Evolutionary conservation across 1,140 invertebrate species (phyloP).

Genomic region (Drosophila truncata): DNA sequence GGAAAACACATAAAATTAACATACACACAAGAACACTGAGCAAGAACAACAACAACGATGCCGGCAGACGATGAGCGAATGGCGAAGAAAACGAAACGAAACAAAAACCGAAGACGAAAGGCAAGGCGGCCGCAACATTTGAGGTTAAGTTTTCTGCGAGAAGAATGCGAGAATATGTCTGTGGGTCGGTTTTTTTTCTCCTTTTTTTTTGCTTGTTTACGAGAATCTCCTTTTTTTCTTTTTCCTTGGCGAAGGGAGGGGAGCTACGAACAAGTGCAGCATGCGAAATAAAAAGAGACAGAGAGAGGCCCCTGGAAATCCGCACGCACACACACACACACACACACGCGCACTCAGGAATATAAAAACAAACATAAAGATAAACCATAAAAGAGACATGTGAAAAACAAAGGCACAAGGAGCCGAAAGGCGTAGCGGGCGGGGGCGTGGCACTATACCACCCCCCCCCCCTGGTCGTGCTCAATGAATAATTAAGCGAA

Average conservation of each 20-base stretch:
- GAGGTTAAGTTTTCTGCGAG: conserved; percentile 74
- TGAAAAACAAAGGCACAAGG: conserved; percentile 74
- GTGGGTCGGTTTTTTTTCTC: conserved; percentile 20
- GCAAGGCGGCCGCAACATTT: conserved; percentile 63
- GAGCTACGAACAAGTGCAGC: conserved; percentile 63
- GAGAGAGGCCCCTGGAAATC: conserved; percentile 39
- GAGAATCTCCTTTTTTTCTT: conserved; percentile 43
- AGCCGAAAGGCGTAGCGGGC: conserved; percentile 34
- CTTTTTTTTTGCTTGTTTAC: conserved; percentile 59
- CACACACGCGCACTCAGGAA: conserved; percentile 13
- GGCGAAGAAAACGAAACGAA: conserved; percentile 42
- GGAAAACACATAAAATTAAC: conserved; percentile 78
- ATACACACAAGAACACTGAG: conserved; percentile 58
- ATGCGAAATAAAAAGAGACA: conserved; percentile 53
- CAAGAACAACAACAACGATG: conserved; percentile 41
- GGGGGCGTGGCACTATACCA: conserved; percentile 55
- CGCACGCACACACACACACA: conserved; percentile 24
- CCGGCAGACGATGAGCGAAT: conserved; percentile 46
- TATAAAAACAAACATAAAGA: conserved; percentile 81
- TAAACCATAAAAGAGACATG: conserved; percentile 79
- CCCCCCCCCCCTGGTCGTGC: neutral
- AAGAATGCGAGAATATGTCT: conserved; percentile 41
- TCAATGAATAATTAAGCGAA: conserved; percentile 25
- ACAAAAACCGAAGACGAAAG: conserved; percentile 37
- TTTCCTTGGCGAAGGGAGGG: conserved; percentile 7